A percentile compares a stretch with the other conserved stretches of the same genome.
Evolutionary conservation across 2,113 vertebrate genomes (phyloP).

Genomic region (Prunella fulvescens): DNA sequence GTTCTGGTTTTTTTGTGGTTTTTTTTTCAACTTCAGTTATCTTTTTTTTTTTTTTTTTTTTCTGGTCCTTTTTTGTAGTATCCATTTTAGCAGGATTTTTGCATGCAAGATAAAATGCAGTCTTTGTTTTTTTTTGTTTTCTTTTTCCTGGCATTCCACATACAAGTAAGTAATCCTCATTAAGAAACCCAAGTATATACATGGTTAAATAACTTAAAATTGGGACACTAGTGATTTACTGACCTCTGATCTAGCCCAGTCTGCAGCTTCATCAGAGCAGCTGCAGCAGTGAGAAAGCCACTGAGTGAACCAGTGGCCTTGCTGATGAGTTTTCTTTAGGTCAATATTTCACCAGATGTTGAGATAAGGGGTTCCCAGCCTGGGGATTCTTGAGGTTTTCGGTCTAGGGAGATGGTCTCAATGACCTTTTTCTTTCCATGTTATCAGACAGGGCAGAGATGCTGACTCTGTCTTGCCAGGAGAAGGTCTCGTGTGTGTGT

Average conservation of each 20-base stretch:
- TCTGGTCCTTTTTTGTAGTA: slow-evolving; percentile 10
- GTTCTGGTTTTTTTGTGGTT: not conserved
- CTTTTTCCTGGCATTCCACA: slow-evolving; percentile 70
- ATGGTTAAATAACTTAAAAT: slow-evolving; percentile 32
- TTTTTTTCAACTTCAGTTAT: slow-evolving; percentile 9
- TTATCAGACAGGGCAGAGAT: not conserved
- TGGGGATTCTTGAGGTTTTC: not conserved
- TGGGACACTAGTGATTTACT: not conserved
- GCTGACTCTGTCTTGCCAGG: slow-evolving; percentile 2
- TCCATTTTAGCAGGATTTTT: slow-evolving; percentile 71
- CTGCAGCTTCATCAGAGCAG: not conserved
- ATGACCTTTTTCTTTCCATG: slow-evolving; percentile 60
- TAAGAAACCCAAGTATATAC: not conserved
- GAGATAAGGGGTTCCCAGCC: not conserved
- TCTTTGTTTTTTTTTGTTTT: slow-evolving; percentile 71
- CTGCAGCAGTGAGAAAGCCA: not conserved
- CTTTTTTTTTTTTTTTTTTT: not conserved
- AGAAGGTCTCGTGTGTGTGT: not conserved
- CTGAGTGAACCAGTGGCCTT: not conserved
- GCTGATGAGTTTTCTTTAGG: not conserved
- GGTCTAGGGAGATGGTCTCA: not conserved
- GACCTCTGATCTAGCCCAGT: not conserved
- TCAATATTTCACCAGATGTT: not conserved
- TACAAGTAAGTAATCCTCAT: slow-evolving; percentile 71
- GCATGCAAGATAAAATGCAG: slow-evolving; percentile 73